Base-by-base conservation (phyloP, 2,113 vertebrate genomes). In the Dissostichus mawsoni region DNA sequence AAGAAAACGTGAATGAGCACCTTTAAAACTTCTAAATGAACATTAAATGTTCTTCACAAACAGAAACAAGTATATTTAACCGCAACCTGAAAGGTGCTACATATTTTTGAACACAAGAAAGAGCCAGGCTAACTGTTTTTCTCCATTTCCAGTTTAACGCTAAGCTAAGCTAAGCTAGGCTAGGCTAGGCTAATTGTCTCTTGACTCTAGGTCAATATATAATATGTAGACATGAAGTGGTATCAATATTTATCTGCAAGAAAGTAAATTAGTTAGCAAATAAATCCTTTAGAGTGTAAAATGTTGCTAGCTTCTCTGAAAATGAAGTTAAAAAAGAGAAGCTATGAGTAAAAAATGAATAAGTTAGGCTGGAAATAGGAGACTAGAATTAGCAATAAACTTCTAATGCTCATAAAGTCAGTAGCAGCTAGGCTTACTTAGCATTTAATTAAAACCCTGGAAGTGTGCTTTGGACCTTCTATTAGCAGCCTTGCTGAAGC, bases 401-500 rank as follows among this genome's bases (percentile, higher is more conserved):
- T 14, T 20, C 20, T 73, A 74, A 79, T 53, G 76, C 87, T 84
- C 89, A 73, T 89, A 85, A 88, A 86, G 74, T 78, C 86, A 50
- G 74, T 64, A 85, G 73, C 70, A 25, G 78, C 77, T 80, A 41
- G 36, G 36, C 36, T 41, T 41, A 78, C 87, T 88, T 81, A 72
- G 68, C 23, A 72, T 84, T 89, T 83, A 89, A 78, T 64, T 86
- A 61, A 84, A 91, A 76, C 77, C 74, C 81, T 87, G 78, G 78
- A 85, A 18, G 78, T 84, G 63, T 64, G 76, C 79, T 81, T 51
- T 45, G 18, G 82, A 78, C 69, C 17, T 51, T 74, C 74, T 81
- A 79, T 86, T 85, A 87, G 83, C 69, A 76, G 85, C 85, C 70
- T 70, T 7, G 85, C 83, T 68, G 57, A 89, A 86, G 80, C 81